Conservation (phyloP, 2,888 invertebrate genomes). For the Agonopterix arenella region DNA sequence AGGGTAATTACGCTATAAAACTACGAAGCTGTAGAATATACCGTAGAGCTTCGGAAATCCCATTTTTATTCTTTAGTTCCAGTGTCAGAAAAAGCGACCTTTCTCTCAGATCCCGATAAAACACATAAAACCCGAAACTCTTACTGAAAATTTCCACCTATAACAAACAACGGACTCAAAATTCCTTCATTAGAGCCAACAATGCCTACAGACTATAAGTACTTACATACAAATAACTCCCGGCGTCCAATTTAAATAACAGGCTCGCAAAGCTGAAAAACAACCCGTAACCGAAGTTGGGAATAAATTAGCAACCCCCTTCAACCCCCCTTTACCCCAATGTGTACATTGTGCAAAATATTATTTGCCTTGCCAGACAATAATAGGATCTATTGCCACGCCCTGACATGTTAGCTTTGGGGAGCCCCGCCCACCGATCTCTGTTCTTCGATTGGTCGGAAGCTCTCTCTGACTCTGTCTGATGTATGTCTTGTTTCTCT, state of each 20-base stretch:
- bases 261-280: conserved; percentile 76
- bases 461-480: conserved; percentile 32
- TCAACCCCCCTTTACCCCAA: conserved; percentile 62
- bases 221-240: conserved; percentile 67
- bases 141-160: conserved; percentile 6
- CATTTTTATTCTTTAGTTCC: too few relatives aligned
- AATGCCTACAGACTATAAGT: conserved; percentile 47
- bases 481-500: conserved; percentile 25
- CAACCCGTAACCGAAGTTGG: conserved; percentile 76
- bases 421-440: conserved; percentile 50
- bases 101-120: background rate
- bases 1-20: too few relatives aligned
- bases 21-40: too few relatives aligned
- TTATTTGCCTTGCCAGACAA: conserved; percentile 83
- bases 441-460: conserved; percentile 46
- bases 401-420: conserved; percentile 77
- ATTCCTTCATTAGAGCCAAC: conserved; percentile 68
- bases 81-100: too few relatives aligned
- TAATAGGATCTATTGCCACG: conserved; percentile 74
- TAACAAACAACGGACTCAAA: conserved; percentile 23
- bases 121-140: background rate
- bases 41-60: too few relatives aligned
- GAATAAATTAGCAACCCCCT: conserved; percentile 73
- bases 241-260: conserved; percentile 75
- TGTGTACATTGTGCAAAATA: conserved; percentile 85